Conservation (phyloP, 2,797 vertebrate species). For the Acipenser oxyrinchus region DNA sequence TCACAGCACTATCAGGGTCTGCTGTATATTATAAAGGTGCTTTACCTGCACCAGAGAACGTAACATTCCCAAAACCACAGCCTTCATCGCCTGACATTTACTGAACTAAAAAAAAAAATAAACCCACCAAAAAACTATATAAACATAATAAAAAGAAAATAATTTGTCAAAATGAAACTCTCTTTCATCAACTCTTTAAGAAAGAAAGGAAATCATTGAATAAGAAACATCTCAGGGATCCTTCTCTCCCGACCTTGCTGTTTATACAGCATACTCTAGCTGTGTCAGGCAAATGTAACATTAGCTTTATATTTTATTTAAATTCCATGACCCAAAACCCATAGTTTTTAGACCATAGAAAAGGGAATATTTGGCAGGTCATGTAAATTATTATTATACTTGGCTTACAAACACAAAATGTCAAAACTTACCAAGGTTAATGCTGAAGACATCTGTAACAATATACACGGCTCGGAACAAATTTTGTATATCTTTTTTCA, state of each 20-base stretch:
- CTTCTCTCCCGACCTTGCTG: neutral
- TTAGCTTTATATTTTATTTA: conserved; percentile 26
- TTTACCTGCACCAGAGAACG: no score
- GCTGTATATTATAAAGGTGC: no score
- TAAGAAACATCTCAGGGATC: neutral
- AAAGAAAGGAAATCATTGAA: no score
- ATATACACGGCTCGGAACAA: conserved; percentile 27
- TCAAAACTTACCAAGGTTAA: conserved; percentile 58
- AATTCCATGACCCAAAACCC: conserved; percentile 27
- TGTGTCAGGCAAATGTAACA: conserved; percentile 22
- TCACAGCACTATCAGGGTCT: no score
- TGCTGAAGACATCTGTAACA: conserved; percentile 49
- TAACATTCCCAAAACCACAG: no score
- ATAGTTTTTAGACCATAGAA: conserved; percentile 32
- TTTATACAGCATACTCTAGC: conserved; percentile 11
- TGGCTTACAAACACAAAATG: conserved; percentile 49
- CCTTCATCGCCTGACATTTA: no score
- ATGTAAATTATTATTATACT: conserved; percentile 51
- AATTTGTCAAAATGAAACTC: no score
- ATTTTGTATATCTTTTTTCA: conserved; percentile 29
- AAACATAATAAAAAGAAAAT: no score
- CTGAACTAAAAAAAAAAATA: no score
- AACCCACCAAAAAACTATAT: no score
- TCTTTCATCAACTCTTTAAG: no score
- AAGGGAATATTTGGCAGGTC: conserved; percentile 49